Evolutionary conservation across 1,140 invertebrate species (phyloP), one percentile per base, ranked within the genome.

Genomic region (Leptonema lineaticorne): DNA sequence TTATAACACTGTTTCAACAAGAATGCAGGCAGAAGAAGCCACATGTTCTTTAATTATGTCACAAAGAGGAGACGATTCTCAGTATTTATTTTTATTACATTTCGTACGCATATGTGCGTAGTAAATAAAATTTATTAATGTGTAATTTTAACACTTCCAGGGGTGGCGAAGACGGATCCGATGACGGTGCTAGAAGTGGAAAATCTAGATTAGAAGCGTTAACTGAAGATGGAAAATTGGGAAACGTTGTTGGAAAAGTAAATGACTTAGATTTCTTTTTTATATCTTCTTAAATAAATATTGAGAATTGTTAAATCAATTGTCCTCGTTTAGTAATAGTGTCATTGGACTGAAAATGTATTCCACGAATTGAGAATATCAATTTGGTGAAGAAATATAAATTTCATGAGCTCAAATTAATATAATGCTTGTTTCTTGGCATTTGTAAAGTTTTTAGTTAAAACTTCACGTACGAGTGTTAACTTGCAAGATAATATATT

Each of bases 11-110:
- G 92, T 99, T 74, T 90, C 90, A 63, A 90, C 91, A 74, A 87
- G 97, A 74, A 93, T 99, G 89, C 92, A 97, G 81, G 95, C 97
- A 14, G 96, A 98, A 82, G 95, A 98, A 84, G 95, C 95, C 53
- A 95, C 94, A 48, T 95, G 93, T 86, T 92, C 92, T 70, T 84
- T 96, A 72, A 89, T 92, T 30, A 90, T 94, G 84, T 89, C 90
- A 67, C 88, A 90, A 74, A 85, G 88, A 74, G 86, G 85, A 68
- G 88, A 91, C 72, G 85, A 88, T 74, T 85, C 77, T 59, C 75
- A 78, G 79, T 81, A 75, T 76, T 75, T 69, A 22, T 33, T 53
- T 26, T 53, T 53, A 18, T 53, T 6, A 16, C 2, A 53, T 53
- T 22, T 20, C 37, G 37, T 41, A 33, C 11, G 30, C 11, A 33